Evolutionary conservation across 2,888 invertebrate species (phyloP), one percentile per base, ranked within the genome.

Genomic region (Adelognathus sp.): DNA sequence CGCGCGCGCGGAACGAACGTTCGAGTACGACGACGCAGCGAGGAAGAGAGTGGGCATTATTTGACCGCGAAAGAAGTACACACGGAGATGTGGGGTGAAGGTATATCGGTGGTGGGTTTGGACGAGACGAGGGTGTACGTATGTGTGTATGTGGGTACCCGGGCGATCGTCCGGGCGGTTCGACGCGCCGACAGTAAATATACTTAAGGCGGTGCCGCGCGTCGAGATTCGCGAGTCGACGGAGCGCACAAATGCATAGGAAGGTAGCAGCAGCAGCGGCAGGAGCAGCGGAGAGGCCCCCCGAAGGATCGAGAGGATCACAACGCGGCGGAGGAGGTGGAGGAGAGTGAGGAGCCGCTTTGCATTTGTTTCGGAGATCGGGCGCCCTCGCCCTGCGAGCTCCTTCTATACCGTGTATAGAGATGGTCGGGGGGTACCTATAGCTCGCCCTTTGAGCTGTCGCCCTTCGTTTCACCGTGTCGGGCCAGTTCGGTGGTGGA

Each of bases 331-430:
- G 16, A 14, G n/a, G 16, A 24, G 7, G 60, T 0, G 11, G 14
- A 36, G 14, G 60, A 18, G 16, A 72, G 64, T 18, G 74, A 71
- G 77, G 52, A 64, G 82, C 81, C 88, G 86, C 88, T 90, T 90
- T 90, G 90, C 90, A 90, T 90, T 90, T 88, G 87, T 89, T 90
- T 88, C 87, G 85, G 85, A 86, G 83, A 86, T 86, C 86, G 83
- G 80, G 75, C 78, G 76, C 73, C 74, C 81, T 63, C 79, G 79
- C 61, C 70, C 46, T 27, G 63, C 33, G 56, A 29, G 39, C 69
- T 70, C 24, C 69, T 67, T 52, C 58, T n/a, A n/a, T n/a, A n/a
- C n/a, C n/a, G n/a, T n/a, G n/a, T n/a, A n/a, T n/a, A n/a, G n/a
- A n/a, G n/a, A n/a, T n/a, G n/a, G n/a, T n/a, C n/a, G n/a, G n/a